These are phyloP conservation scores for Epicampocera succincta DNA, from an alignment of 2,888 invertebrate genomes.

Conservation along the genomic window DNA sequence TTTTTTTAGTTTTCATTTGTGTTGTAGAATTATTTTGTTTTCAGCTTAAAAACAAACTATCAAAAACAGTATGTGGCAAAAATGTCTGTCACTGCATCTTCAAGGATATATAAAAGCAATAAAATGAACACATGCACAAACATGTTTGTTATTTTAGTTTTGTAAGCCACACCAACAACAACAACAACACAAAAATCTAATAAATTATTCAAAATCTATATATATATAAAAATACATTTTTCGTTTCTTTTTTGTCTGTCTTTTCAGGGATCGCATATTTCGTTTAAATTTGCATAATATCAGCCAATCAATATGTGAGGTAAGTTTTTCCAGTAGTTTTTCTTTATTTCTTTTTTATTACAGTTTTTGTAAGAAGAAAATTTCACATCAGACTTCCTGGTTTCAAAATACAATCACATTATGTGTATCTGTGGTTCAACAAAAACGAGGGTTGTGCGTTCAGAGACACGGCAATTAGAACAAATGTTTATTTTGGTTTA, in stretches of 20 bases:
- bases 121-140: too few relatives aligned
- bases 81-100: neutral
- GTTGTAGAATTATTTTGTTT: slow-evolving; percentile 10
- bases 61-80: too few relatives aligned
- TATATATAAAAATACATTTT: slow-evolving; percentile 40
- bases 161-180: too few relatives aligned
- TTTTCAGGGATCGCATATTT: slow-evolving; percentile 86
- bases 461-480: too few relatives aligned
- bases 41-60: slow-evolving; percentile 32
- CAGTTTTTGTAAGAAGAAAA: neutral
- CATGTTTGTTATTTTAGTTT: neutral
- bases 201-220: slow-evolving; percentile 53
- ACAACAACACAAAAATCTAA: slow-evolving; percentile 21
- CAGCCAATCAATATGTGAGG: slow-evolving; percentile 86
- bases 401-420: slow-evolving; percentile 28
- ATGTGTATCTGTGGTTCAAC: neutral
- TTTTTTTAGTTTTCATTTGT: neutral
- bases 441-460: slow-evolving; percentile 9
- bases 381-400: slow-evolving; percentile 53
- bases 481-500: too few relatives aligned
- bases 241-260: slow-evolving; percentile 71
- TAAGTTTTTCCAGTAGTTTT: slow-evolving; percentile 79
- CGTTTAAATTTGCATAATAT: slow-evolving; percentile 86
- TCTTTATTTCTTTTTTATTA: slow-evolving; percentile 3
- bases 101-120: too few relatives aligned